Percentiles rank a stretch among this genome's conserved stretches.
Conservation (phyloP, 1,140 invertebrate genomes). For the Cydia splendana region DNA sequence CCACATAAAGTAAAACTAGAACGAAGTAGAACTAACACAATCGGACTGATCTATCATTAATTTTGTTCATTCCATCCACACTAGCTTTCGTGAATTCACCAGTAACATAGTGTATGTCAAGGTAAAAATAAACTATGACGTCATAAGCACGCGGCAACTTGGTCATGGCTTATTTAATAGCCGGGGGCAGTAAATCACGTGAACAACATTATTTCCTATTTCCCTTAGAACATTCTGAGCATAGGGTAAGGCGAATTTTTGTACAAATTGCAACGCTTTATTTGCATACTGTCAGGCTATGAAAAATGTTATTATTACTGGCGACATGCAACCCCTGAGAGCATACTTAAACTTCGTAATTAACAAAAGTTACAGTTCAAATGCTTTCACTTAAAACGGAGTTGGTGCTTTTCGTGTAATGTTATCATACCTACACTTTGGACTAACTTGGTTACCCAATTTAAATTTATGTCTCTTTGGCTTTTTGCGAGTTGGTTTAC, state of each 20-base stretch:
- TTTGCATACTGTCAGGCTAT: conserved; percentile 25
- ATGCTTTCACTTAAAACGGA: conserved; percentile 29
- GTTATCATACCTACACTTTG: conserved; percentile 24
- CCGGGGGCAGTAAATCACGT: conserved; percentile 14
- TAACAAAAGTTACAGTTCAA: conserved; percentile 29
- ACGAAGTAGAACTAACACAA: neutral
- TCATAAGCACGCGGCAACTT: neutral
- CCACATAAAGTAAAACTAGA: too few relatives aligned
- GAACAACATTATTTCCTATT: conserved; percentile 23
- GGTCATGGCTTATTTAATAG: conserved; percentile 16
- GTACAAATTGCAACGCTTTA: conserved; percentile 12
- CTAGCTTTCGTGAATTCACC: neutral
- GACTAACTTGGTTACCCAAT: conserved; percentile 8
- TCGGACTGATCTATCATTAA: neutral
- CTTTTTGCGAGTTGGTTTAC: neutral
- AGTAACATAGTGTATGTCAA: neutral
- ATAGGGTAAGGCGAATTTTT: neutral
- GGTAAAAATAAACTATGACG: conserved; percentile 4
- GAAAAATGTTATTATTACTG: conserved; percentile 14
- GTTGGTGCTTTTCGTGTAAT: conserved; percentile 23
- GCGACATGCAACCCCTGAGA: conserved; percentile 15
- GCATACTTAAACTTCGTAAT: conserved; percentile 16
- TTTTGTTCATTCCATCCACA: neutral
- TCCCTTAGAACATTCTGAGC: conserved; percentile 4
- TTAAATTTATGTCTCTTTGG: conserved; percentile 10